Conservation (phyloP, 2,113 vertebrate genomes). For the Alexandromys fortis region DNA sequence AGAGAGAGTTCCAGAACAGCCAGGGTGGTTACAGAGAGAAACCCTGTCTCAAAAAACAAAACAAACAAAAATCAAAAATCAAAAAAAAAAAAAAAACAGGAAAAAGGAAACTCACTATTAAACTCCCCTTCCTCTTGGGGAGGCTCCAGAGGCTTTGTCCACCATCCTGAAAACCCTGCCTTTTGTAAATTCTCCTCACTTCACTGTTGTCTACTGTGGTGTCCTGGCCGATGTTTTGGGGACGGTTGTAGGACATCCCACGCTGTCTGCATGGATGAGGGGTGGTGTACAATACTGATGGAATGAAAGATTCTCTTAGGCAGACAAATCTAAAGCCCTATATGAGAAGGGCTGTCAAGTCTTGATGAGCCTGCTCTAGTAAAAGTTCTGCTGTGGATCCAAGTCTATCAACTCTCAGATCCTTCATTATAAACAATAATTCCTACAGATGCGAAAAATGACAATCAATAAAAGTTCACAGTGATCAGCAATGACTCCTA, state of each 20-base stretch:
- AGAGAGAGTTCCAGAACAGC: neutral
- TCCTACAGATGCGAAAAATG: neutral
- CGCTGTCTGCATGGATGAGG: neutral
- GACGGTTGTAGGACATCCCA: rapidly evolving
- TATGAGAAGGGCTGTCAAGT: neutral
- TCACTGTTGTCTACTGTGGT: neutral
- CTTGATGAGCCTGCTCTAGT: neutral
- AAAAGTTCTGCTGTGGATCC: neutral
- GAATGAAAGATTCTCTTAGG: neutral
- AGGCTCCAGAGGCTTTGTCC: neutral
- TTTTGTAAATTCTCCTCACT: neutral
- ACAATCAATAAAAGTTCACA: neutral
- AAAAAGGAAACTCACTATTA: neutral
- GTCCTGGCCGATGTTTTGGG: neutral
- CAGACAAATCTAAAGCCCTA: neutral
- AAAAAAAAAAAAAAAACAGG: neutral
- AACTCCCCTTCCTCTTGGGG: neutral
- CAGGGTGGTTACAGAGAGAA: neutral
- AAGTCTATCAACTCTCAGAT: neutral
- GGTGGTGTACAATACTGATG: too few relatives aligned
- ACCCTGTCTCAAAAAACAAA: neutral
- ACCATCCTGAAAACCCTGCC: neutral
- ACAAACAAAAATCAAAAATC: neutral
- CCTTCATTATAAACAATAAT: neutral
- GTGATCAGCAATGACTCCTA: neutral